Conservation (phyloP, 1,140 invertebrate species). For the Drosophila trapezifrons region DNA sequence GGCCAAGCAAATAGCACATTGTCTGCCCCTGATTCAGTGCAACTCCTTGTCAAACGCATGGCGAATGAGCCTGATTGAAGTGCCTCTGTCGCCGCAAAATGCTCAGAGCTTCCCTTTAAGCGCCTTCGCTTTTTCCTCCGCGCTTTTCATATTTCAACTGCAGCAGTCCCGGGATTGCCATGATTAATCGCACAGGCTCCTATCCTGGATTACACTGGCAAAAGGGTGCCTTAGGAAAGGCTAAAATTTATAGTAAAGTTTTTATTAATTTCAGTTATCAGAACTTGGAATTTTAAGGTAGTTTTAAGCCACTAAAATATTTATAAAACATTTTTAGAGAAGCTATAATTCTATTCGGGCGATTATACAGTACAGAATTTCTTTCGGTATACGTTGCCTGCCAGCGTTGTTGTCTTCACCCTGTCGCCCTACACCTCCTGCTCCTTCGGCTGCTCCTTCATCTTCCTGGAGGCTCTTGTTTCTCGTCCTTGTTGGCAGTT, state of each 20-base stretch:
- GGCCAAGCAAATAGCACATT: slow-evolving; percentile 56
- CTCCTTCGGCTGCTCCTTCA: slow-evolving; percentile 17
- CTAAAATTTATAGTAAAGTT: neutral
- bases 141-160: slow-evolving; percentile 51
- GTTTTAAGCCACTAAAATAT: neutral
- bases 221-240: neutral
- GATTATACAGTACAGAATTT: neutral
- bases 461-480: slow-evolving; percentile 43
- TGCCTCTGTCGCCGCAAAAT: slow-evolving; percentile 56
- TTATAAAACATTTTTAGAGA: neutral
- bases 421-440: slow-evolving; percentile 8
- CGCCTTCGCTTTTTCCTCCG: slow-evolving; percentile 21
- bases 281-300: neutral
- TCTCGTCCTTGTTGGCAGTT: slow-evolving; percentile 68
- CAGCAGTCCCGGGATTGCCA: slow-evolving; percentile 61
- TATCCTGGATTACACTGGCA: neutral
- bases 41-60: slow-evolving; percentile 80
- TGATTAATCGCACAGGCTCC: slow-evolving; percentile 66
- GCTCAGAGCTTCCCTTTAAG: slow-evolving; percentile 50
- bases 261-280: neutral
- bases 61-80: slow-evolving; percentile 78
- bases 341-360: neutral
- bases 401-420: slow-evolving; percentile 14
- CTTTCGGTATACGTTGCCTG: slow-evolving; percentile 26
- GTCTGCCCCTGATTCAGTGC: slow-evolving; percentile 33